Evolutionary conservation across 2,113 vertebrate genomes (phyloP).

Genomic region (Condylura cristata): DNA sequence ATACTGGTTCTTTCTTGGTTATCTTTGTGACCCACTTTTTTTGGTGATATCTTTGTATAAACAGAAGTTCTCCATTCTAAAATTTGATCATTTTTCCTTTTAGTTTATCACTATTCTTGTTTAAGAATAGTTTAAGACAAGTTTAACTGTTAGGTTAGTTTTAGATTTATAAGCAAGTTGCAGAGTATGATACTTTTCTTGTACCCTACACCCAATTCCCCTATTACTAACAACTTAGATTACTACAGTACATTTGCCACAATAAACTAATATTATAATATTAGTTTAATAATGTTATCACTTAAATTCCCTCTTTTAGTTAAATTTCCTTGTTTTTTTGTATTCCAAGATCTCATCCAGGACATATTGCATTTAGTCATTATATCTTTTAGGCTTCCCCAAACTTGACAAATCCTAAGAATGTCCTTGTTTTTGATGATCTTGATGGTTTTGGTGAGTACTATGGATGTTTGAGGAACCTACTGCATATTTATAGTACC

Average conservation of each 20-base stretch:
- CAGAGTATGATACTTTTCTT: neutral
- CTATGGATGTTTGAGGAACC: neutral
- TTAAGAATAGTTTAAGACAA: neutral
- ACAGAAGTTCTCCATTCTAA: neutral
- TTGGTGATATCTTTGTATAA: neutral
- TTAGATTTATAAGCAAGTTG: neutral
- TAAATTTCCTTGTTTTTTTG: neutral
- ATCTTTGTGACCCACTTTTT: neutral
- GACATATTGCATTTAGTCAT: neutral
- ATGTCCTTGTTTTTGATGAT: neutral
- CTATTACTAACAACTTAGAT: neutral
- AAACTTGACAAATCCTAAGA: neutral
- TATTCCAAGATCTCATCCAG: neutral
- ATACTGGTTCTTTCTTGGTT: neutral
- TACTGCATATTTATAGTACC: neutral
- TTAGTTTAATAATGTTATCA: no score
- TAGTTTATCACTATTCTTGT: neutral
- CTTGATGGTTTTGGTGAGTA: no score
- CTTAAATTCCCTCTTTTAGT: neutral
- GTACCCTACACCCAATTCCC: neutral
- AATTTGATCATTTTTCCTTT: neutral
- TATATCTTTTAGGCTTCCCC: neutral
- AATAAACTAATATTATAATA: neutral
- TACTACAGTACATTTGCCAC: neutral
- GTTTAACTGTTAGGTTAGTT: constrained; percentile 3